phyloP scores from a whole-genome alignment of 2,888 invertebrate genomes.

The Diarsia brunnea region DNA sequence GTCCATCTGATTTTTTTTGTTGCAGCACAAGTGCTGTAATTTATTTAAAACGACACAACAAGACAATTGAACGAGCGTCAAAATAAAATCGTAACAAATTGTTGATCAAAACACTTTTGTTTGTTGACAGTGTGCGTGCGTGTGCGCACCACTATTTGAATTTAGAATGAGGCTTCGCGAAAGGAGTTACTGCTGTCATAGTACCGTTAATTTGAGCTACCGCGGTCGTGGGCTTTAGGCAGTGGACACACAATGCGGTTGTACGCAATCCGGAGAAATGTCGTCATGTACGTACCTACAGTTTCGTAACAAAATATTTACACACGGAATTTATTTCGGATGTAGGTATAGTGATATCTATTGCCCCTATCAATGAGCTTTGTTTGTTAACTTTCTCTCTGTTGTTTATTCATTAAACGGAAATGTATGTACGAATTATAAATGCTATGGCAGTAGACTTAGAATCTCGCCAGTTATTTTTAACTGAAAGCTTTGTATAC shows the following conservation, averaged over 20 bases:
- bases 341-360: conserved; percentile 14
- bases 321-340: conserved; percentile 27
- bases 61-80: conserved; percentile 54
- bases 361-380: conserved; percentile 30
- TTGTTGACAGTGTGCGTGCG: conserved; percentile 80
- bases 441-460: conserved; percentile 35
- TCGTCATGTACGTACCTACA: conserved; percentile 28
- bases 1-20: conserved; percentile 25
- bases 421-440: conserved; percentile 47
- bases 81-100: conserved; percentile 60
- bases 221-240: conserved; percentile 78
- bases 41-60: conserved; percentile 55
- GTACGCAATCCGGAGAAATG: conserved; percentile 52
- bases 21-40: conserved; percentile 43
- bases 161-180: conserved; percentile 83
- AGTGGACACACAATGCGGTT: conserved; percentile 64
- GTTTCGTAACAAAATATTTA: conserved; percentile 47
- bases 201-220: conserved; percentile 86
- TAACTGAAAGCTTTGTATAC: not conserved
- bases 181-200: conserved; percentile 75
- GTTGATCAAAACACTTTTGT: conserved; percentile 71
- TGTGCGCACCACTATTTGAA: conserved; percentile 81
- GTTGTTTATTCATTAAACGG: conserved; percentile 46
- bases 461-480: conserved; percentile 33
- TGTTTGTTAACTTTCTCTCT: conserved; percentile 57